Percentiles rank a stretch among this genome's conserved stretches.
phyloP scores from a whole-genome alignment of 1,140 invertebrate species.

The Pogonomyrmex californicus region DNA sequence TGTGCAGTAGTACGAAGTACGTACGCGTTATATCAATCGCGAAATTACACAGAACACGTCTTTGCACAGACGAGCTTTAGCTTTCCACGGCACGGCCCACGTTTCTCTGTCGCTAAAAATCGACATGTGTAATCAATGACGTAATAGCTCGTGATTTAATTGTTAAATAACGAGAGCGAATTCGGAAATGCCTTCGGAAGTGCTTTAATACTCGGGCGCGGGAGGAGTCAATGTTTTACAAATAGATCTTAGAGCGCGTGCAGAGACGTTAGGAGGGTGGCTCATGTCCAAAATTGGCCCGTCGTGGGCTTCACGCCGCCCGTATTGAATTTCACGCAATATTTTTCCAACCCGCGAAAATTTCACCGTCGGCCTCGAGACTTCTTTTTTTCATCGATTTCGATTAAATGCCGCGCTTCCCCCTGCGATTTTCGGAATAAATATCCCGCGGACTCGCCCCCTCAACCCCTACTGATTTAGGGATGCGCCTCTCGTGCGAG shows the following conservation, averaged over 20 bases:
- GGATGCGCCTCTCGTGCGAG: too few relatives aligned
- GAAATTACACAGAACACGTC: too few relatives aligned
- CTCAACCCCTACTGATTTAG: not conserved
- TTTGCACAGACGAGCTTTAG: not conserved
- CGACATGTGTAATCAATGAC: not conserved
- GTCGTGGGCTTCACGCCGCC: constrained; percentile 82
- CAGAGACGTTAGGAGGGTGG: constrained; percentile 83
- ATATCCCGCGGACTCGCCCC: not conserved
- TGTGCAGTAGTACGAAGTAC: not conserved
- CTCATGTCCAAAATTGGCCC: constrained; percentile 87
- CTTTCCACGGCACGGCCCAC: too few relatives aligned
- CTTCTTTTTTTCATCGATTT: constrained; percentile 46
- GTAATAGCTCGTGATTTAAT: not conserved
- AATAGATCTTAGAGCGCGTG: constrained; percentile 86
- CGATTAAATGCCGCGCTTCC: constrained; percentile 13
- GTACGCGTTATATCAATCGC: not conserved
- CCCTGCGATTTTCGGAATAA: constrained; percentile 18
- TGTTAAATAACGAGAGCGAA: constrained; percentile 20
- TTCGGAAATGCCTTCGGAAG: constrained; percentile 82
- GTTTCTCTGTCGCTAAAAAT: not conserved
- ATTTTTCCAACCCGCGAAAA: constrained; percentile 82
- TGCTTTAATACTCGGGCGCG: constrained; percentile 80
- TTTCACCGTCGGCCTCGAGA: constrained; percentile 53
- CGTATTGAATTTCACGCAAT: constrained; percentile 87
- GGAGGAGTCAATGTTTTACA: constrained; percentile 87